Conservation (phyloP, 1,140 invertebrate species). For the Yoshiicerus persimilis region DNA sequence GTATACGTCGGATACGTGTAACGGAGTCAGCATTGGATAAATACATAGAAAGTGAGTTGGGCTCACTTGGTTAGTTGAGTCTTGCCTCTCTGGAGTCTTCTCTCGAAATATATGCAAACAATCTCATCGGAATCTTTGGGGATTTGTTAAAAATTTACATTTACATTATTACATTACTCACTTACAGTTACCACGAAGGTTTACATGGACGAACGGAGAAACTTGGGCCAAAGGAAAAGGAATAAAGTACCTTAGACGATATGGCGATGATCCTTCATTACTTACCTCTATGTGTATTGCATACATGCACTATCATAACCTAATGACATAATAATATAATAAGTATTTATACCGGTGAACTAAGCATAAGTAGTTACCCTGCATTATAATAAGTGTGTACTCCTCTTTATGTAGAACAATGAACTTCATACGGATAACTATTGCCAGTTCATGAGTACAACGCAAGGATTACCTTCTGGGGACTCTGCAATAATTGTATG, state of each 20-base stretch:
- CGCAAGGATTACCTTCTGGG: neutral
- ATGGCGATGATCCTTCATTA: neutral
- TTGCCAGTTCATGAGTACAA: neutral
- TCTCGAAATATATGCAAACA: neutral
- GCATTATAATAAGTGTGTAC: neutral
- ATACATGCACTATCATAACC: neutral
- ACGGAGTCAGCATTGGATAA: neutral
- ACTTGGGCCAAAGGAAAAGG: neutral
- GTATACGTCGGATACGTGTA: too few relatives aligned
- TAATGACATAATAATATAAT: neutral
- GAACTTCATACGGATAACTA: neutral
- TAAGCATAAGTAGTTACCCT: neutral
- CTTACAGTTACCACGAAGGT: neutral
- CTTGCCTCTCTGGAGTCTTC: neutral
- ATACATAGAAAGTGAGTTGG: neutral
- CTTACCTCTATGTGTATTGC: neutral
- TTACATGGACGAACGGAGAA: neutral
- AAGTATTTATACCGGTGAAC: neutral
- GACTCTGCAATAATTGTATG: neutral
- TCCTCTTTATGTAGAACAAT: neutral
- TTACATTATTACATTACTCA: conserved; percentile 19
- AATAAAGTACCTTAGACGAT: neutral
- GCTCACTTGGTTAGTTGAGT: neutral
- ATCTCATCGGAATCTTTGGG: conserved; percentile 12
- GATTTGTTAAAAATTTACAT: conserved; percentile 26